Percentiles rank a stretch among this genome's conserved stretches.
Evolutionary conservation across 2,113 vertebrate species (phyloP).

Genomic region (Micronycteris hirsuta): DNA sequence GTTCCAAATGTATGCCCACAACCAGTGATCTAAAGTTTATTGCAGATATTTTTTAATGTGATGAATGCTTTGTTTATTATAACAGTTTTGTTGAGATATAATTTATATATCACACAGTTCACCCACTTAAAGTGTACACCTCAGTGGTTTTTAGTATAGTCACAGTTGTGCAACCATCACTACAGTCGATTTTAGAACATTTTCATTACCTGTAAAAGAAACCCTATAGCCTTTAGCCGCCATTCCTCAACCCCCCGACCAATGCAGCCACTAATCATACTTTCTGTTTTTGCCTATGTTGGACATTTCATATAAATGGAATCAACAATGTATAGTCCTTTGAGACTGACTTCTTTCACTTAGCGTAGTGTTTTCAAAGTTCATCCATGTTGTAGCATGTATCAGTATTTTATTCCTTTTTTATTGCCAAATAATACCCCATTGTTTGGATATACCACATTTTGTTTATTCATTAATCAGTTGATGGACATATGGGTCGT

Average conservation of each 20-base stretch:
- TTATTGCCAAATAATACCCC: not conserved
- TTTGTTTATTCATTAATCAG: not conserved
- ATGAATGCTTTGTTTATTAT: not conserved
- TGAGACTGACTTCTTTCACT: conserved; percentile 6
- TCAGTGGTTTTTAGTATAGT: not conserved
- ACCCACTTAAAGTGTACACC: not conserved
- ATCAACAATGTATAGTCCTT: not conserved
- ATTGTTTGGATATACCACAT: not conserved
- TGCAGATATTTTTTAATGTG: not conserved
- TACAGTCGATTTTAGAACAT: not conserved
- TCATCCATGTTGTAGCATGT: not conserved
- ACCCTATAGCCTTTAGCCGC: not conserved
- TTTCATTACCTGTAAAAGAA: not conserved
- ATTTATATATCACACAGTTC: not conserved
- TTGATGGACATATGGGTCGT: not conserved
- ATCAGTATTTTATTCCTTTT: not conserved
- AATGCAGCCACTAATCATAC: not conserved
- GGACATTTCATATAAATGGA: not conserved
- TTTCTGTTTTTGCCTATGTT: not conserved
- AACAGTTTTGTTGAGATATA: not conserved
- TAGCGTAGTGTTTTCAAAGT: not conserved
- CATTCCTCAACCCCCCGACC: not conserved
- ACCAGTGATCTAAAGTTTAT: not conserved
- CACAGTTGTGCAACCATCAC: not conserved
- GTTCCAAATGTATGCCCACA: not conserved